phyloP scores from a whole-genome alignment of 2,888 invertebrate species.

The Napeogenes sylphis region DNA sequence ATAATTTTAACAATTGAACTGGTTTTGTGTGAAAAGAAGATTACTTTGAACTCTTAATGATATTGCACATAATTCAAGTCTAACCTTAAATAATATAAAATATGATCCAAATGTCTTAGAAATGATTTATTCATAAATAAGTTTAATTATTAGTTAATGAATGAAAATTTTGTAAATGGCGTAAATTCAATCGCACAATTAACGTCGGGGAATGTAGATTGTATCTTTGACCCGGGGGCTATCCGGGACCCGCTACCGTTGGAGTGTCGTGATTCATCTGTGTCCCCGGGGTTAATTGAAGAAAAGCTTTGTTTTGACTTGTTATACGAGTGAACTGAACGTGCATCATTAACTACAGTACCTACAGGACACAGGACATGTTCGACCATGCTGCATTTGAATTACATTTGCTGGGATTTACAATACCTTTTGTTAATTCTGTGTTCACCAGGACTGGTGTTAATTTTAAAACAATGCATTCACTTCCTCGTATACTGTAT shows the following conservation, averaged over 20 bases:
- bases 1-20: conserved; percentile 27
- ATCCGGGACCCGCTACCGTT: conserved; percentile 65
- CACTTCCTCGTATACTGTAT: too few species aligned
- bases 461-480: not conserved
- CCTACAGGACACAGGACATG: conserved; percentile 11
- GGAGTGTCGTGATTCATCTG: conserved; percentile 65
- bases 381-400: conserved; percentile 16
- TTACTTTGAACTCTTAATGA: conserved; percentile 5
- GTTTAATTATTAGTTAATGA: too few species aligned
- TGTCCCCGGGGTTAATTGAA: conserved; percentile 61
- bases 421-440: too few species aligned
- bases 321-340: conserved; percentile 28
- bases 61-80: too few species aligned
- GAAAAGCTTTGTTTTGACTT: conserved; percentile 37
- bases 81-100: not conserved
- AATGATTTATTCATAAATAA: too few species aligned
- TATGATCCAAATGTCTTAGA: not conserved
- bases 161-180: conserved; percentile 8
- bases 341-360: conserved; percentile 29
- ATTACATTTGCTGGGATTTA: conserved; percentile 5
- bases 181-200: conserved; percentile 69
- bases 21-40: conserved; percentile 15
- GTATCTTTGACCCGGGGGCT: conserved; percentile 68
- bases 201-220: conserved; percentile 66
- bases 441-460: too few species aligned